Base-by-base conservation (phyloP, 2,888 invertebrate genomes). In the Nomada fucata region DNA sequence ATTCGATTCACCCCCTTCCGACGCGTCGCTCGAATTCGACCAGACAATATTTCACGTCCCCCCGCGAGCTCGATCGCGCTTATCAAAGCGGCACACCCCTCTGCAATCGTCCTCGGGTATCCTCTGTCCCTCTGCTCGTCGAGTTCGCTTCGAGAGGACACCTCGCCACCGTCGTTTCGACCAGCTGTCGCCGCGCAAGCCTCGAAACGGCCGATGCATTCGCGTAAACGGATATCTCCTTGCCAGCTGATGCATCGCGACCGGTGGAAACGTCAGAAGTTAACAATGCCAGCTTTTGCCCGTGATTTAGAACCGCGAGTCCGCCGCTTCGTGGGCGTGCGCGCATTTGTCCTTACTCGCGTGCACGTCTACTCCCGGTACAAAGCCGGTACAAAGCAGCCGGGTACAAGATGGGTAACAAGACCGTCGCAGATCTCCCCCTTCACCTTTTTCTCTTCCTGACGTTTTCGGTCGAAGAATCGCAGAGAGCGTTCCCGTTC, bases 221-320 rank as follows among this genome's bases (percentile, higher is more conserved):
- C 26, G 80, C 83, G 84, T 84, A 84, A 84, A 84, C 84, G 75
- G 84, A 84, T 83, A 84, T 70, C 77, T 72, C 29, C 52, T 47
- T 18, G 44, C 10, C 53, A 59, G 61, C 75, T 74, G 84, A 79
- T 80, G 55, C 61, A 84, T 81, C 11, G 84, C 77, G 76, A 76
- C 78, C 76, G 55, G 77, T 67, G 59, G 77, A 85, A 78, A 82
- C 73, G 86, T 86, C 86, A 82, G 84, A 86, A 74, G 80, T 80
- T 72, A 86, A 86, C 86, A 86, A 86, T 86, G 84, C 76, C 71
- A 82, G 84, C 60, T 84, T 81, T 79, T 81, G 47, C 72, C 23
- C 71, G 78, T 86, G 86, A 86, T 86, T 86, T 86, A 86, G 79
- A 76, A 73, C 61, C 80, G 44, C 15, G 63, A 20, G 77, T 71